These are phyloP conservation scores for Acanthisitta chloris DNA, from an alignment of 2,113 vertebrate species.

Conservation along the genomic window DNA sequence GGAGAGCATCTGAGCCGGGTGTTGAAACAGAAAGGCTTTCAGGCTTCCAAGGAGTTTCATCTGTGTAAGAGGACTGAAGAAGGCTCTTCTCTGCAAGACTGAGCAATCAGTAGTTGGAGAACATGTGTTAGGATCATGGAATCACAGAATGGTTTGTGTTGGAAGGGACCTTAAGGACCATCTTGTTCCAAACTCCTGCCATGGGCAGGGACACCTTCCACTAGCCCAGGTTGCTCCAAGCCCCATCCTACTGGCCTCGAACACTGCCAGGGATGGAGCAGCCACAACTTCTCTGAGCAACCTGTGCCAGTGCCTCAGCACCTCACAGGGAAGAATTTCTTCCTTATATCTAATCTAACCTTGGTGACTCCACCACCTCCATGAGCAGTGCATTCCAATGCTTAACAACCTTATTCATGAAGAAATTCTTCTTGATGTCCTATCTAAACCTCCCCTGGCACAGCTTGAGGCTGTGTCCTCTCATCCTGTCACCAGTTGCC, in stretches of 20 bases:
- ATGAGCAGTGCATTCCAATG: background rate
- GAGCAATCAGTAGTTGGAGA: background rate
- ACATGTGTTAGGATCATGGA: background rate
- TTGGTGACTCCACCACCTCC: background rate
- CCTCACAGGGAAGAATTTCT: background rate
- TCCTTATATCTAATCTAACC: background rate
- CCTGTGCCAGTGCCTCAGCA: background rate
- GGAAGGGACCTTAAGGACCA: background rate
- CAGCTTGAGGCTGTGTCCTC: background rate
- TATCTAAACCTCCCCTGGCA: background rate
- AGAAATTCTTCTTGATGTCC: background rate
- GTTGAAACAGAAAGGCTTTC: background rate
- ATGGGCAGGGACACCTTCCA: background rate
- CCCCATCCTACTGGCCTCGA: background rate
- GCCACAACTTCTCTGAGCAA: background rate
- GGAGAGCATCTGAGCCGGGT: background rate
- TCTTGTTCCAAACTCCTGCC: background rate
- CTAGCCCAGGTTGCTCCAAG: background rate
- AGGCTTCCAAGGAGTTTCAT: background rate
- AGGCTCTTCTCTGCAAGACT: background rate
- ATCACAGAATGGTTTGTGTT: background rate
- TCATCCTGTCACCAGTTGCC: background rate
- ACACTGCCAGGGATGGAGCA: background rate
- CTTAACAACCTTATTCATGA: rapidly evolving
- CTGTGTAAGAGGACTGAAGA: background rate